Percentiles rank a stretch among this genome's conserved stretches.
These are phyloP conservation scores for Conistra vaccinii DNA, from an alignment of 2,888 invertebrate species.

Conservation along the genomic window DNA sequence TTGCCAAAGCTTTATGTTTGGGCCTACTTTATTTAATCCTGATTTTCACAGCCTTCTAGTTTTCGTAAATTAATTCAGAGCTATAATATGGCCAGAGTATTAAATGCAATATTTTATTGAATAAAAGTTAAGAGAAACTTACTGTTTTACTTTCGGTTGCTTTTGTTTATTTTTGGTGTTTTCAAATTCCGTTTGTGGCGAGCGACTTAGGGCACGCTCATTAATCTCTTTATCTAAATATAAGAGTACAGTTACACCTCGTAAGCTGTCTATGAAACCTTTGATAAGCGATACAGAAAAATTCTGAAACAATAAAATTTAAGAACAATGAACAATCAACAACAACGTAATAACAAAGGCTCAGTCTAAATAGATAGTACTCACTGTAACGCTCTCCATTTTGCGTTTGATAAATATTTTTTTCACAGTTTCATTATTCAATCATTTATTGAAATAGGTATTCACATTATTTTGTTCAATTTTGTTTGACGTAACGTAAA, in stretches of 20 bases:
- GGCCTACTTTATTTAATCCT: background rate
- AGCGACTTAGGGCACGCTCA: slow-evolving; percentile 90
- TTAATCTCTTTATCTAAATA: slow-evolving; percentile 95
- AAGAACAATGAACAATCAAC: slow-evolving; percentile 66
- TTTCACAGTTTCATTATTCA: slow-evolving; percentile 74
- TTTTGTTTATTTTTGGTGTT: slow-evolving; percentile 84
- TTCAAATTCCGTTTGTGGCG: slow-evolving; percentile 88
- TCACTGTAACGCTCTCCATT: slow-evolving; percentile 83
- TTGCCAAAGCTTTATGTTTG: background rate
- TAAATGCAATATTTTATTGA: background rate
- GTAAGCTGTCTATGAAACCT: slow-evolving; percentile 95
- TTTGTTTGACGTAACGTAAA: slow-evolving; percentile 66
- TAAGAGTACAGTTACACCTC: slow-evolving; percentile 94
- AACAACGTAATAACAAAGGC: slow-evolving; percentile 52
- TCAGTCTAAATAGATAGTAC: slow-evolving; percentile 37
- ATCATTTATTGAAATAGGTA: slow-evolving; percentile 41
- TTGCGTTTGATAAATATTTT: slow-evolving; percentile 59
- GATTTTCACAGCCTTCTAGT: background rate
- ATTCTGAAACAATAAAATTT: slow-evolving; percentile 89
- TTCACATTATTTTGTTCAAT: slow-evolving; percentile 65
- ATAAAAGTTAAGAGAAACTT: slow-evolving; percentile 66
- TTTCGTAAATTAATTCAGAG: background rate
- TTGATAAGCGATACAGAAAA: slow-evolving; percentile 92
- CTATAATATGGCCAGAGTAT: background rate
- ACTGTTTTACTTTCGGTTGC: slow-evolving; percentile 89